phyloP scores from a whole-genome alignment of 2,113 vertebrate genomes.

The Sander vitreus region DNA sequence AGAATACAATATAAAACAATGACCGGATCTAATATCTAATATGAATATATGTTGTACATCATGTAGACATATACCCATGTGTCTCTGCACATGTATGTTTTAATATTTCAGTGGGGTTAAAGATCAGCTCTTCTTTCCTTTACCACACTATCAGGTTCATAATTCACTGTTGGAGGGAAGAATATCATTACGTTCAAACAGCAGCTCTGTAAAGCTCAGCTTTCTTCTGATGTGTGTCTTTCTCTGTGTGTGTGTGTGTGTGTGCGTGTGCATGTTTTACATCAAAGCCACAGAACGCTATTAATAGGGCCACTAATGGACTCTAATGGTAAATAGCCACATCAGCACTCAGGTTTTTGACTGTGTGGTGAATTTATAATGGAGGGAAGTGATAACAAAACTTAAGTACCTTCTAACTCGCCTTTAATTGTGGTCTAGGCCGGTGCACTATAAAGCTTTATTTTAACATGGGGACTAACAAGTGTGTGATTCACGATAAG shows the following conservation, averaged over 20 bases:
- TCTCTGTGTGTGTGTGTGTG: not conserved
- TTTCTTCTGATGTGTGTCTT: constrained; percentile 49
- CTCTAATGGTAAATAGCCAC: constrained; percentile 71
- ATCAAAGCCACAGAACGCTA: constrained; percentile 71
- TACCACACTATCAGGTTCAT: constrained; percentile 43
- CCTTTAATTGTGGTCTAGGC: constrained; percentile 71
- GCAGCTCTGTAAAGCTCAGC: constrained; percentile 48
- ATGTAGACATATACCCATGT: not conserved
- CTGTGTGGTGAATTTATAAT: constrained; percentile 75
- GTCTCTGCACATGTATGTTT: not conserved
- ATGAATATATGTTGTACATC: not conserved
- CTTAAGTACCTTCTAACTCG: constrained; percentile 64
- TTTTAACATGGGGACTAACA: constrained; percentile 47
- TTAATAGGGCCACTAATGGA: constrained; percentile 77
- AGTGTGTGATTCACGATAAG: constrained; percentile 31
- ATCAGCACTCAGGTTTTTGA: constrained; percentile 74
- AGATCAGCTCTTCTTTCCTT: constrained; percentile 33
- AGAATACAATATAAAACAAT: rapidly evolving
- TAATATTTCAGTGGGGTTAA: constrained; percentile 54
- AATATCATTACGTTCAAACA: constrained; percentile 61
- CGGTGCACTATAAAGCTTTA: constrained; percentile 50
- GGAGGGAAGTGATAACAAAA: constrained; percentile 65
- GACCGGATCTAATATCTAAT: not conserved
- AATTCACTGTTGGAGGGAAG: constrained; percentile 45
- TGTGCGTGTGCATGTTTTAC: constrained; percentile 50